Conservation (phyloP, 1,140 invertebrate genomes). For the Heliconius eleuchia region DNA sequence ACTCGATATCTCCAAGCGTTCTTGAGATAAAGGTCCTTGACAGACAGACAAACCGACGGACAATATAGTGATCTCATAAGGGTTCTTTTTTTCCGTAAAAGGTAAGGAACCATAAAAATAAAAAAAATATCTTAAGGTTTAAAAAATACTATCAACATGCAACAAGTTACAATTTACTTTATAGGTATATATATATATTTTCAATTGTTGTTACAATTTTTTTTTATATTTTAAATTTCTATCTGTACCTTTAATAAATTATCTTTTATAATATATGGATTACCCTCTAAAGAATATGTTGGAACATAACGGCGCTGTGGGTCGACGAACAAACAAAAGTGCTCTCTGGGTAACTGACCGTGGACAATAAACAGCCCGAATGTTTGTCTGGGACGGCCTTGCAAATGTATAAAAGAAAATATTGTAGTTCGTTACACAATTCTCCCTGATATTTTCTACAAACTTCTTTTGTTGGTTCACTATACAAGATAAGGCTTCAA, state of each 20-base stretch:
- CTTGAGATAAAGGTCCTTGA: no score
- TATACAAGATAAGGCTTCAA: not conserved
- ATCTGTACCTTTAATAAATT: conserved; percentile 20
- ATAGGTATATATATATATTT: no score
- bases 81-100: no score
- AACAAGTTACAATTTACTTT: no score
- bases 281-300: conserved; percentile 53
- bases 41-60: no score
- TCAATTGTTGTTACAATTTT: no score
- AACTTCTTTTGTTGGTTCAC: conserved; percentile 13
- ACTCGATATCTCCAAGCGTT: no score
- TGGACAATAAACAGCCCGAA: conserved; percentile 68
- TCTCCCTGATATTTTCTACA: conserved; percentile 30
- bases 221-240: not conserved
- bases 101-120: no score
- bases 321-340: conserved; percentile 63
- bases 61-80: no score
- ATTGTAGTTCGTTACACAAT: conserved; percentile 62
- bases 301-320: conserved; percentile 46
- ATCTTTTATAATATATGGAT: conserved; percentile 24
- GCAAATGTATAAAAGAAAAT: conserved; percentile 54
- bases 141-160: no score
- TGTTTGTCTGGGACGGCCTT: conserved; percentile 48
- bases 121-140: no score
- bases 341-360: conserved; percentile 75